Percentiles rank a stretch among this genome's conserved stretches.
These are phyloP conservation scores for Drosophila cardini DNA, from an alignment of 1,140 invertebrate genomes.

Conservation along the genomic window DNA sequence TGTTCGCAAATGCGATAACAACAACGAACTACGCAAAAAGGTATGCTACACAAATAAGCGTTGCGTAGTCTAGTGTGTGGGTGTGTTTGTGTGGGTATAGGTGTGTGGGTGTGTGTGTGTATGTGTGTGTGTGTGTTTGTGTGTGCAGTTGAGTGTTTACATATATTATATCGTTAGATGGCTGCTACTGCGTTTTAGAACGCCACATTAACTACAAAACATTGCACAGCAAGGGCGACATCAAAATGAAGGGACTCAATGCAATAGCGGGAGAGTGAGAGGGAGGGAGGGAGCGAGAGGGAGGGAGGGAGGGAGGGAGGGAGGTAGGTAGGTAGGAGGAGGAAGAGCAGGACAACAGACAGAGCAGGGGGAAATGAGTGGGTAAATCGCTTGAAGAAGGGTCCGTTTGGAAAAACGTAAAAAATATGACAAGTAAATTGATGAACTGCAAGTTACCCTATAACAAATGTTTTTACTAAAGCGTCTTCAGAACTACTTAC, in stretches of 20 bases:
- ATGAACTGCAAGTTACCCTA: no score
- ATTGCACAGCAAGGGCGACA: constrained; percentile 55
- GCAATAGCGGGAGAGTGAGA: background rate
- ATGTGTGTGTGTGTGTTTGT: constrained; percentile 16
- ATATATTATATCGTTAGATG: constrained; percentile 65
- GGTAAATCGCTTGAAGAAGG: background rate
- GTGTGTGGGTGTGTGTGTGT: background rate
- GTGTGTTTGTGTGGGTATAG: background rate
- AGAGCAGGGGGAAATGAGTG: background rate
- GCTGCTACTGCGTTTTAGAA: constrained; percentile 72
- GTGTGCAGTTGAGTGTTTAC: constrained; percentile 74
- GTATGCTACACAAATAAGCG: constrained; percentile 73
- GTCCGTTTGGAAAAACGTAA: background rate
- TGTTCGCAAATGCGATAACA: constrained; percentile 61
- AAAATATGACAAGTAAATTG: background rate
- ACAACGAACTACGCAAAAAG: constrained; percentile 78
- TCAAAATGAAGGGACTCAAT: constrained; percentile 1
- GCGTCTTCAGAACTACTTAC: background rate
- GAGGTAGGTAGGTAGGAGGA: background rate
- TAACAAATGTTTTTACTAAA: background rate
- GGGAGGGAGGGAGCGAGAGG: background rate
- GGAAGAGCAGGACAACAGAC: background rate
- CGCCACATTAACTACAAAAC: constrained; percentile 76
- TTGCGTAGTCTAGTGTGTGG: constrained; percentile 35
- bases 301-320: background rate